Base-by-base conservation (phyloP, 2,797 vertebrate species). In the Mormyrus proboscirostris region DNA sequence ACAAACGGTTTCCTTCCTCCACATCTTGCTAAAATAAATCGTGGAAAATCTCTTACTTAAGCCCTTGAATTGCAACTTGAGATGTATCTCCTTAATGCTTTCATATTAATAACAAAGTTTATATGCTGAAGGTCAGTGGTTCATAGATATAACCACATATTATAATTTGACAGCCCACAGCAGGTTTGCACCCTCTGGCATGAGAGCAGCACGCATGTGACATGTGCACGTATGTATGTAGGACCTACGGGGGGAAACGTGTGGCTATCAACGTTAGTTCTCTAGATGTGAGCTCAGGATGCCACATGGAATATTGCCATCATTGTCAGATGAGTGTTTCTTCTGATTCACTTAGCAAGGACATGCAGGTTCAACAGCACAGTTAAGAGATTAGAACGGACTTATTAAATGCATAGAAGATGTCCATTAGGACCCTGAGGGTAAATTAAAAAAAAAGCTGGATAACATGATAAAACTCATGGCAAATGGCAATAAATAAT, bases 381-480 rank as follows among this genome's bases (percentile, higher is more conserved):
- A 53, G 9, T 14, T 49, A 51, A 51, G 33, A 79, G 38, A 69
- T 69, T 69, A 69, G 25, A 44, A 44, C 16, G 19, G 73, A 79
- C 33, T n/a, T 8, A 44, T 76, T 65, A 79, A 41, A 44, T 79
- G 16, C 38, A 44, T 38, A 44, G 9, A 1, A 29, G 33, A 73
- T 12, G 38, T 14, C 5, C 84, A 25, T 86, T 44, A 9, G 55
- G 19, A 89, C 9, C 33, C 38, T 38, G 29, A 10, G 55, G 50
- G 25, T 76, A 89, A 89, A 89, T 69, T 41, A 73, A 7, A 44
- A 69, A 38, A 57, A 53, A 86, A 73, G 0, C 25, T 89, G 16
- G 47, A 73, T 33, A 62, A 84, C 69, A 51, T 47, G 22, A 38
- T 73, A 53, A 86, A 33, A 49, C 59, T 44, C 50, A 41, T 10